These are phyloP conservation scores for cattle (Bos taurus) DNA, from an alignment of 2,113 vertebrate species.

Conservation along the genomic window DNA sequence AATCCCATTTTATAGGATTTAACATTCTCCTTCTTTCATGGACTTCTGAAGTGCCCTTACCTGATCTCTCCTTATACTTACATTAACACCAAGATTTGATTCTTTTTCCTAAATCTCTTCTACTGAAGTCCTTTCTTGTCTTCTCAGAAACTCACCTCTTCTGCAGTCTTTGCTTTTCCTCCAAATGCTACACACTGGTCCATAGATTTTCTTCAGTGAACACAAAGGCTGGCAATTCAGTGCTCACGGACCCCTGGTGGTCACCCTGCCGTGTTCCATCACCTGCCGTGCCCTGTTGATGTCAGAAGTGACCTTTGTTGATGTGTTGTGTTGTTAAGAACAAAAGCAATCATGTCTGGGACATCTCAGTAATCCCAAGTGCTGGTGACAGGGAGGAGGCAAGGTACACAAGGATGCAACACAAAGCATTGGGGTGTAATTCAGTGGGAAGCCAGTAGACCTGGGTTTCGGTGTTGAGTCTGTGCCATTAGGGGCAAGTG, in stretches of 20 bases:
- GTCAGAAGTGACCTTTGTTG: not conserved
- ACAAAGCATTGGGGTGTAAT: rapidly evolving
- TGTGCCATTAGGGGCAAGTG: not conserved
- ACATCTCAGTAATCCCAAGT: not conserved
- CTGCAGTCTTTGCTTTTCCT: not conserved
- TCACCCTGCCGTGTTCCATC: not conserved
- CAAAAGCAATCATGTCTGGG: not conserved
- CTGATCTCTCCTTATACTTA: not conserved
- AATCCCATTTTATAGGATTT: not conserved
- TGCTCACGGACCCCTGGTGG: not conserved
- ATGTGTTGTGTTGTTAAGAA: not conserved
- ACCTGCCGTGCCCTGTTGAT: not conserved
- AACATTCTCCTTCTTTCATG: not conserved
- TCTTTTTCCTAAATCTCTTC: not conserved
- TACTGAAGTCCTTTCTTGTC: not conserved
- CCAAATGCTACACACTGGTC: not conserved
- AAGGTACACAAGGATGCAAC: not conserved
- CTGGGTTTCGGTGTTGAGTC: not conserved
- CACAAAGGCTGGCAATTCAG: not conserved
- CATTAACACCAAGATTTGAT: not conserved
- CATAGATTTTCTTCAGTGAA: not conserved
- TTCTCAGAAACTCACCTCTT: not conserved
- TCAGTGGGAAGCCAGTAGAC: not conserved
- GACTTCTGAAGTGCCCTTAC: not conserved
- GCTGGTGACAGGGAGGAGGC: not conserved